phyloP scores from a whole-genome alignment of 2,797 vertebrate genomes.

The Gorsachius magnificus region DNA sequence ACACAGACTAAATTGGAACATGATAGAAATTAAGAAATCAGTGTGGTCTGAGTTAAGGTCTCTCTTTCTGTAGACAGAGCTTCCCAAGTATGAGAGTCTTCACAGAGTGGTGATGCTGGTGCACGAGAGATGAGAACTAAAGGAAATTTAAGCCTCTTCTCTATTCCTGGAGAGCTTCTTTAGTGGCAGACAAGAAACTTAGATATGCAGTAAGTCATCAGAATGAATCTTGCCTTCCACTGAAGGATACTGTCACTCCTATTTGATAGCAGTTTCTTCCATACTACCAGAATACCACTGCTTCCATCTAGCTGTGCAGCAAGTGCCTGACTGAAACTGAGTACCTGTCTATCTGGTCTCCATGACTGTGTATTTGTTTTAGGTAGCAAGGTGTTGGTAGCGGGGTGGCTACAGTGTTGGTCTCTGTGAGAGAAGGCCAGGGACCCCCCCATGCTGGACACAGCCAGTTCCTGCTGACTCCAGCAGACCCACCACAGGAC shows the following conservation, averaged over 20 bases:
- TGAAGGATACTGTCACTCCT: background rate
- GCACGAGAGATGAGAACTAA: background rate
- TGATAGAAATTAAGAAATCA: background rate
- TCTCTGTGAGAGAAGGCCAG: background rate
- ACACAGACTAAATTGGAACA: background rate
- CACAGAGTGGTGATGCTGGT: background rate
- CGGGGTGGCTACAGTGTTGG: background rate
- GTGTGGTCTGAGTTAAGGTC: background rate
- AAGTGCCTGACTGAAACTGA: background rate
- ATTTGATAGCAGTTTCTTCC: background rate
- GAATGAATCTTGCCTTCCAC: background rate
- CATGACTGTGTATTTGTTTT: background rate
- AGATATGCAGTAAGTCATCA: background rate
- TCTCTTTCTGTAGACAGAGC: background rate
- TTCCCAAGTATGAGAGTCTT: background rate
- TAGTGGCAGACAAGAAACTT: background rate
- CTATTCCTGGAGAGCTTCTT: background rate
- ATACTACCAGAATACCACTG: background rate
- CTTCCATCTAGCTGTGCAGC: background rate
- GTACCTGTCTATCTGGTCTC: background rate
- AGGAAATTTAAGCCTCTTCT: background rate
- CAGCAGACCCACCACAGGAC: background rate
- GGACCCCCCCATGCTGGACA: background rate
- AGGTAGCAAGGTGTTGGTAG: background rate
- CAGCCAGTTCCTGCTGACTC: background rate